Percentiles rank a stretch among this genome's conserved stretches.
These are phyloP conservation scores for Ephydatia muelleri DNA, from an alignment of 37 sponge, comb jelly and placozoan species.

Conservation along the genomic window DNA sequence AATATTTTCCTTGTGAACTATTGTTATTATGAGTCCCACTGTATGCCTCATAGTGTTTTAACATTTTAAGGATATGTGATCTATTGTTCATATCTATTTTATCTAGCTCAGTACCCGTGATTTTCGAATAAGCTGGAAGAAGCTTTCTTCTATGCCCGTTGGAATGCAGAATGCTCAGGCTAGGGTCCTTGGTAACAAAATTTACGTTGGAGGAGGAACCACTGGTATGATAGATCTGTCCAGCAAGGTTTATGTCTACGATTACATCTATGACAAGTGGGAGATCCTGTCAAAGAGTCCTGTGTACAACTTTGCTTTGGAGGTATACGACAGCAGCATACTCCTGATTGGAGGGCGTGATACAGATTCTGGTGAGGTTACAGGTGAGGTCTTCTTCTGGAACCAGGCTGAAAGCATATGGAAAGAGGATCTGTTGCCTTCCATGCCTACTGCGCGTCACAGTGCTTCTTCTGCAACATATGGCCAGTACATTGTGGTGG, in stretches of 20 bases:
- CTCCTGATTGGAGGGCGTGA: constrained; percentile 23
- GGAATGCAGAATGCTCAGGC: constrained; percentile 20
- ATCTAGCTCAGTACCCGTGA: background rate
- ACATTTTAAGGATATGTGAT: too few species aligned
- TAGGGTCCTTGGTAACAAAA: background rate
- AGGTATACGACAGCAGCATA: constrained; percentile 5
- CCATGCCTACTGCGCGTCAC: constrained; percentile 16
- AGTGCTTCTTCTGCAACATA: constrained; percentile 15
- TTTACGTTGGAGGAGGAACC: constrained; percentile 21
- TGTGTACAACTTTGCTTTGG: constrained; percentile 10
- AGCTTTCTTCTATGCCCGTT: background rate
- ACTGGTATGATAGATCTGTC: background rate
- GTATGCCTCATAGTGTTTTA: too few species aligned
- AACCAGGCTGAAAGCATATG: background rate
- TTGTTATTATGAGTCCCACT: too few species aligned
- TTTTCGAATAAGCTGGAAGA: background rate
- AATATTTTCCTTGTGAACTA: too few species aligned
- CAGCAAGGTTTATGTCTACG: background rate
- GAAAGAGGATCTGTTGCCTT: background rate
- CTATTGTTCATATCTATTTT: too few species aligned
- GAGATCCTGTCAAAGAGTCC: background rate
- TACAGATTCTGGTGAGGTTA: background rate
- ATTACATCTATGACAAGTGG: background rate
- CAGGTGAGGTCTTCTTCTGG: background rate
- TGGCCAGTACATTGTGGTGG: constrained; percentile 7